Evolutionary conservation across 1,140 invertebrate genomes (phyloP), one percentile per base, ranked within the genome.

Genomic region (Mercenaria mercenaria): DNA sequence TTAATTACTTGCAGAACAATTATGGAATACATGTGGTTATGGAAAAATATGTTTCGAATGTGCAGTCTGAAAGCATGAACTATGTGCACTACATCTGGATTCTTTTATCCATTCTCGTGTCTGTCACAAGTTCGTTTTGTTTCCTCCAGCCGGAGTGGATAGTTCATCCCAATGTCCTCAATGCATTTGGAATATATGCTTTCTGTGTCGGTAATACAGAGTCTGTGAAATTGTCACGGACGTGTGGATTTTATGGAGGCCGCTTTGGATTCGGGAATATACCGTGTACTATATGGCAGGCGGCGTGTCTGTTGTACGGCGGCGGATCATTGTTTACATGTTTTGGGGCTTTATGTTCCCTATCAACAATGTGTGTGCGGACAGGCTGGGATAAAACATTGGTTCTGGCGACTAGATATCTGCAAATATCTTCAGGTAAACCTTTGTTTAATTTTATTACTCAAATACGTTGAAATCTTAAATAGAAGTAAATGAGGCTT

Each of bases 141-240:
- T 94, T 95, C 81, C 72, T 94, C 20, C 94, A 95, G 74, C 95
- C 94, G 4, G 93, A 92, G 39, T 95, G 95, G 95, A 91, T 95
- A 41, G 72, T 95, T 8, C 87, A 93, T 50, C 77, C 87, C 23
- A 90, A 92, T 64, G 80, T 87, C 23, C 43, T 83, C 3, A 83
- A 91, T 59, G 89, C 91, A 18, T 92, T 94, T 47, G 94, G 94
- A n/a, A 89, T 94, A n/a, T 92, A 91, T 59, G 72, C 81, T 23
- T 91, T 87, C 67, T 87, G 88, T 50, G 81, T 89, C 26, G n/a
- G 72, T 37, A 23, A 41, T 29, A 18, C 52, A 76, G 32, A 47
- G 6, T 18, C 72, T 56, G 41, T 34, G 43, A 82, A 88, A 29
- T 23, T 61, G 26, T 13, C 23, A 50, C 84, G 89, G 26, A 72